Evolutionary conservation across 2,888 invertebrate species (phyloP).

Genomic region (Polia nebulosa): DNA sequence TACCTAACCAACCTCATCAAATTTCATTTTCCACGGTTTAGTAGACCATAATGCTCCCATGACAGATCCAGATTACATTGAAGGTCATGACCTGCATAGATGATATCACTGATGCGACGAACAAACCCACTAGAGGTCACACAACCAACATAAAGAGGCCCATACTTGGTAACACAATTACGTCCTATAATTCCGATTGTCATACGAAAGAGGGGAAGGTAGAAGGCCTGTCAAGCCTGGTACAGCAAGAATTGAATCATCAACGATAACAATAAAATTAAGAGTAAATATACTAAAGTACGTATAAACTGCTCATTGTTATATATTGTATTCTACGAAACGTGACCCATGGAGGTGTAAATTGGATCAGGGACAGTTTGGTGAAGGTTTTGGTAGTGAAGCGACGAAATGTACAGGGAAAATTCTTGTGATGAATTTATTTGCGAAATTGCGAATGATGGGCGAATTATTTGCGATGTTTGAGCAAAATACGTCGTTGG

Average conservation of each 20-base stretch:
- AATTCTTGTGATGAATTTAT: conserved; percentile 27
- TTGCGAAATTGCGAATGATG: conserved; percentile 37
- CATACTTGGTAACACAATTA: conserved; percentile 47
- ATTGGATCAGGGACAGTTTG: conserved; percentile 66
- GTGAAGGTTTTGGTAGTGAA: conserved; percentile 55
- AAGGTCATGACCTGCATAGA: conserved; percentile 83
- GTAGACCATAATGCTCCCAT: conserved; percentile 68
- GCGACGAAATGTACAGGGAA: conserved; percentile 37
- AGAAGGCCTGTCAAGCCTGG: conserved; percentile 71
- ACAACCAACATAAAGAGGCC: conserved; percentile 70
- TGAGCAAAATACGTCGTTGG: conserved; percentile 23
- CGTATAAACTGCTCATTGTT: conserved; percentile 65
- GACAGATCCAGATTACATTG: conserved; percentile 78
- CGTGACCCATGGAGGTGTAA: conserved; percentile 73
- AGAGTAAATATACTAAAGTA: conserved; percentile 63
- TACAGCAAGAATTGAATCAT: conserved; percentile 77
- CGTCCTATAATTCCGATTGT: conserved; percentile 35
- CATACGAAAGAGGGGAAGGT: conserved; percentile 56
- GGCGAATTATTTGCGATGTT: conserved; percentile 15
- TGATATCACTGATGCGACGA: conserved; percentile 77
- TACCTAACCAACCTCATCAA: conserved; percentile 73
- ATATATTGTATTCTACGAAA: conserved; percentile 73
- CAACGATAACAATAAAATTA: conserved; percentile 75
- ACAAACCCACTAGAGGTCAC: conserved; percentile 70
- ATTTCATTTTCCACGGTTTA: conserved; percentile 70